These are phyloP conservation scores for Temnothorax rugatulus DNA, from an alignment of 2,888 invertebrate genomes.

Conservation along the genomic window DNA sequence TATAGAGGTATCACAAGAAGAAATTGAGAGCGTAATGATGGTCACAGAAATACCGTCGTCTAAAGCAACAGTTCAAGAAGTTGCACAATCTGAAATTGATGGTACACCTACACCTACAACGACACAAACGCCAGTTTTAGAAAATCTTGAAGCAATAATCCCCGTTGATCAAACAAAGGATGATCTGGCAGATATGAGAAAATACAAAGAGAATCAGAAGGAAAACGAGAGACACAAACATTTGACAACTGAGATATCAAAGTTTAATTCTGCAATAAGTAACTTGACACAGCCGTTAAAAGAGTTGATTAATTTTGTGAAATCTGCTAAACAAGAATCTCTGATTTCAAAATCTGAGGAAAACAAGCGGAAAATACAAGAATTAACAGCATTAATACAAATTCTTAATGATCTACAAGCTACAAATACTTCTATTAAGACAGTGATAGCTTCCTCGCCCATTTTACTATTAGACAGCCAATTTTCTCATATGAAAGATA, in stretches of 20 bases:
- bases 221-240: neutral
- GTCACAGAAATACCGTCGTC: slow-evolving; percentile 72
- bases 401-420: slow-evolving; percentile 68
- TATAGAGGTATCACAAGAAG: slow-evolving; percentile 78
- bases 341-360: slow-evolving; percentile 66
- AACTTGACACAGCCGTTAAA: slow-evolving; percentile 67
- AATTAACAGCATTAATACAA: slow-evolving; percentile 67
- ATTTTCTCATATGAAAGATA: slow-evolving; percentile 31
- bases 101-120: neutral
- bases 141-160: neutral
- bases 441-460: slow-evolving; percentile 25
- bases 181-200: neutral
- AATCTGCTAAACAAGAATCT: slow-evolving; percentile 57
- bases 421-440: slow-evolving; percentile 56
- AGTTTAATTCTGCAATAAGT: slow-evolving; percentile 50
- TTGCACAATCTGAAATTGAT: slow-evolving; percentile 1
- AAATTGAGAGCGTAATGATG: slow-evolving; percentile 76
- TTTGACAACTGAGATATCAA: slow-evolving; percentile 34
- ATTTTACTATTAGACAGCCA: slow-evolving; percentile 43
- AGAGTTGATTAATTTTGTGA: slow-evolving; percentile 62
- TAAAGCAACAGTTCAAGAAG: slow-evolving; percentile 20
- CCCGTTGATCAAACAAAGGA: neutral
- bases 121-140: neutral
- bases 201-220: neutral
- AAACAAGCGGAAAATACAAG: slow-evolving; percentile 65